Evolutionary conservation across 2,797 vertebrate genomes (phyloP).

Genomic region (Hydrocynus forskahlii): DNA sequence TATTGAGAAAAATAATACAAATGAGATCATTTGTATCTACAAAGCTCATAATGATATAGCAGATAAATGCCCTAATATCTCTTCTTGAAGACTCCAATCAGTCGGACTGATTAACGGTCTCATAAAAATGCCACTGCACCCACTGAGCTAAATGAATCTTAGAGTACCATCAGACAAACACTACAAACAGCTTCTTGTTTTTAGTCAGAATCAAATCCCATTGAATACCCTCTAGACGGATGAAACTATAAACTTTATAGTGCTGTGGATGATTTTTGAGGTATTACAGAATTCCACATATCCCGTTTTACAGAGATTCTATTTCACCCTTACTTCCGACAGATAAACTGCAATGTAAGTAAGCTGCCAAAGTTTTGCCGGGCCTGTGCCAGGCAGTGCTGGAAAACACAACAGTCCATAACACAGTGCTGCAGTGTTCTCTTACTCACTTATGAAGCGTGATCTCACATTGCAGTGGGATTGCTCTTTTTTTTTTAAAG

Average conservation of each 20-base stretch:
- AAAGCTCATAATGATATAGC: not conserved
- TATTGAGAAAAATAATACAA: too few relatives aligned
- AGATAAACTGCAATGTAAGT: not conserved
- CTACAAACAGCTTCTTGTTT: not conserved
- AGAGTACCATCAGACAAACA: not conserved
- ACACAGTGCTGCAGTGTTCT: slow-evolving; percentile 25
- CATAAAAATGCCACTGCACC: not conserved
- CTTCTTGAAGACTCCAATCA: not conserved
- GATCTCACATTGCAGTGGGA: slow-evolving; percentile 25
- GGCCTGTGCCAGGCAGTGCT: slow-evolving; percentile 4
- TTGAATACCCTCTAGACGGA: not conserved
- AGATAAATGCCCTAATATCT: not conserved
- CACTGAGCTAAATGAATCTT: not conserved
- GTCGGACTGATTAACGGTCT: not conserved
- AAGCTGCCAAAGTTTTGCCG: slow-evolving; percentile 2
- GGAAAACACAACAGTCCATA: not conserved
- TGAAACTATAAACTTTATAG: not conserved
- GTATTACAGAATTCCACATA: slow-evolving; percentile 9
- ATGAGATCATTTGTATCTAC: not conserved
- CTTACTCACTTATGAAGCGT: not conserved
- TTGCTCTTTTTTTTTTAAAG: not conserved
- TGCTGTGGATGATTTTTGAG: not conserved
- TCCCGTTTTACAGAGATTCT: not conserved
- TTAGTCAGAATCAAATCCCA: not conserved
- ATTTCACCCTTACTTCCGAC: slow-evolving; percentile 14